These are phyloP conservation scores for Odontomachus brunneus DNA, from an alignment of 1,140 invertebrate species.

Conservation along the genomic window DNA sequence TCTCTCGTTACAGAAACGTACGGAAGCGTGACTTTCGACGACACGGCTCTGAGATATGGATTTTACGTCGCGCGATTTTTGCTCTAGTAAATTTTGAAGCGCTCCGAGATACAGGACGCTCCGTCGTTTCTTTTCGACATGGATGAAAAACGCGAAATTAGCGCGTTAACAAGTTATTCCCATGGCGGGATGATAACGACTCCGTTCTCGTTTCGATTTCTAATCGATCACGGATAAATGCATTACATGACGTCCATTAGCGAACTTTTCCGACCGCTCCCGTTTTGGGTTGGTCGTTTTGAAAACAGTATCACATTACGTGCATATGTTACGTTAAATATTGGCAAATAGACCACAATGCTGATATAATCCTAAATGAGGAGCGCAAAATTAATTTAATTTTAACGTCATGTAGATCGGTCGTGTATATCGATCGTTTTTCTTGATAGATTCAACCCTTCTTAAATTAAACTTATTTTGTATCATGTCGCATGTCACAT, in stretches of 20 bases:
- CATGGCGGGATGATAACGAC: not conserved
- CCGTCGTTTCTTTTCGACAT: not conserved
- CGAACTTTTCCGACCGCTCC: not conserved
- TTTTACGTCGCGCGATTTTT: constrained; percentile 18
- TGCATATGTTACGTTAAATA: not conserved
- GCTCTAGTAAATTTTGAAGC: not conserved
- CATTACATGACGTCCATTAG: constrained; percentile 24
- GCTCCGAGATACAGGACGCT: not conserved
- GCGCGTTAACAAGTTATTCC: constrained; percentile 2
- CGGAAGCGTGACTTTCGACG: not conserved
- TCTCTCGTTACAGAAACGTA: too few relatives aligned
- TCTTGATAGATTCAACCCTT: not conserved
- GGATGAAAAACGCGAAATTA: constrained; percentile 3
- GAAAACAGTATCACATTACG: not conserved
- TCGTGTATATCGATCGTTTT: not conserved
- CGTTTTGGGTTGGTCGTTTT: not conserved
- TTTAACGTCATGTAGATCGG: not conserved
- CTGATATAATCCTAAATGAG: not conserved
- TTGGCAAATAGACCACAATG: not conserved
- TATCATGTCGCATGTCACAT: too few relatives aligned
- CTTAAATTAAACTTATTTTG: too few relatives aligned
- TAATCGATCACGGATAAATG: constrained; percentile 19
- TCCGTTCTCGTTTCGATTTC: constrained; percentile 16
- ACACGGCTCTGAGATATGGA: not conserved
- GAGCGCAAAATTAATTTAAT: not conserved